Evolutionary conservation across 2,888 invertebrate genomes (phyloP).

Genomic region (Gnatocerus cornutus): DNA sequence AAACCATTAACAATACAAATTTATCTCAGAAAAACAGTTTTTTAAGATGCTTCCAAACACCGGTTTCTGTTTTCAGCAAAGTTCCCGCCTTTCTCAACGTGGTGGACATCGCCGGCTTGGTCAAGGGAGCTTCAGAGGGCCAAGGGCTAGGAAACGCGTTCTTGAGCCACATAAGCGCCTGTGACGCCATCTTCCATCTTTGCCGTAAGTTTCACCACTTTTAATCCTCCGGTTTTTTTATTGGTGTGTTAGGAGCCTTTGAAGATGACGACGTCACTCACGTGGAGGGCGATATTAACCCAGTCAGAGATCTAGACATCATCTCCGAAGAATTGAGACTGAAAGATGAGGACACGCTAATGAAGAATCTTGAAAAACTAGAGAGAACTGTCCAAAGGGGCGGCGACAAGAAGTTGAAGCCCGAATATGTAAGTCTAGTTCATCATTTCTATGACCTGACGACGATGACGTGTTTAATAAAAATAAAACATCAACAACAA

Average conservation of each 20-base stretch:
- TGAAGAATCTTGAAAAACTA: conserved; percentile 87
- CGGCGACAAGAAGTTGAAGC: conserved; percentile 94
- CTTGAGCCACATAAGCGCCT: conserved; percentile 97
- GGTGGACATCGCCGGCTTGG: conserved; percentile 98
- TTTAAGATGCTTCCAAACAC: no score
- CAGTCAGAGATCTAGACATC: conserved; percentile 96
- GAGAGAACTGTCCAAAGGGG: conserved; percentile 89
- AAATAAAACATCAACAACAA: conserved; percentile 19
- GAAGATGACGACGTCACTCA: conserved; percentile 99
- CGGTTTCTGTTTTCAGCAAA: conserved; percentile 79
- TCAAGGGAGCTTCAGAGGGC: conserved; percentile 98
- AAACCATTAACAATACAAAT: conserved; percentile 10
- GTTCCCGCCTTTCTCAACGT: conserved; percentile 98
- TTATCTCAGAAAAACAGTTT: background rate
- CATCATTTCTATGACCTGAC: conserved; percentile 8
- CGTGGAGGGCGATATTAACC: conserved; percentile 98
- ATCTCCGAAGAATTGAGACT: conserved; percentile 95
- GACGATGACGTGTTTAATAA: conserved; percentile 13
- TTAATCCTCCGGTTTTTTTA: background rate
- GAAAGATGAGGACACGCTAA: conserved; percentile 94
- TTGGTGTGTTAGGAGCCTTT: conserved; percentile 85
- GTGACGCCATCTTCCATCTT: conserved; percentile 98
- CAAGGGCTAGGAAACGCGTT: conserved; percentile 99
- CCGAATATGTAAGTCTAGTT: conserved; percentile 88
- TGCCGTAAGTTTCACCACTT: conserved; percentile 81